These are phyloP conservation scores for Drosophila athabasca DNA, from an alignment of 1,140 invertebrate genomes.

Conservation along the genomic window DNA sequence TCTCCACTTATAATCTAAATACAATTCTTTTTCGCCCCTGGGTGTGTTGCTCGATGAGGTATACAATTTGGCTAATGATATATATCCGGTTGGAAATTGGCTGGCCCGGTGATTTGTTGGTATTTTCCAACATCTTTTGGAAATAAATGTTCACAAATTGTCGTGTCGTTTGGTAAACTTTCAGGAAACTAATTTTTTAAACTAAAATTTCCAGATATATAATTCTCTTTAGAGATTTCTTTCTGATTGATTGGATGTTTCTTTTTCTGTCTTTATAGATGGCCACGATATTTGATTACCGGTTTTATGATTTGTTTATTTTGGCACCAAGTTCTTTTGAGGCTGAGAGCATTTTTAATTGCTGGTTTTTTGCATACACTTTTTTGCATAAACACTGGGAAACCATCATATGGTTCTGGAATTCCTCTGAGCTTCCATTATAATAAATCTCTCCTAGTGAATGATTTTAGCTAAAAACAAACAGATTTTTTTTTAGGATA, in stretches of 20 bases:
- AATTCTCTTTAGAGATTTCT: not conserved
- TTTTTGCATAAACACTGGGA: conserved; percentile 13
- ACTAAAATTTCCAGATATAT: too few species aligned
- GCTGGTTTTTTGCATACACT: not conserved
- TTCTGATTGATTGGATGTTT: not conserved
- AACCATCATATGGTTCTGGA: conserved; percentile 2
- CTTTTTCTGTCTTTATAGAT: conserved; percentile 4
- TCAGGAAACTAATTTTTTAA: conserved; percentile 27
- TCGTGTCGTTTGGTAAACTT: conserved; percentile 23
- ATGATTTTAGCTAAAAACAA: too few species aligned
- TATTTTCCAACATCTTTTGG: conserved; percentile 8
- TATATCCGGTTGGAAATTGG: conserved; percentile 41
- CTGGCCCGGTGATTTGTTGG: conserved; percentile 20
- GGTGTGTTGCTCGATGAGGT: conserved; percentile 34
- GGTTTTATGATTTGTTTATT: conserved; percentile 37
- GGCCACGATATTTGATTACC: conserved; percentile 14
- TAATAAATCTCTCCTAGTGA: too few species aligned
- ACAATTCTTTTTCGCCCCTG: conserved; percentile 14
- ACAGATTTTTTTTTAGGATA: too few species aligned
- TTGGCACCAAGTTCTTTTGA: conserved; percentile 8
- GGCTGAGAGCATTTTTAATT: conserved; percentile 1
- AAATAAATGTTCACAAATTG: conserved; percentile 52
- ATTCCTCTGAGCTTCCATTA: not conserved
- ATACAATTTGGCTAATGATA: conserved; percentile 51
- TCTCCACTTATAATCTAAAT: conserved; percentile 30